These are phyloP conservation scores for Glaucidium brasilianum DNA, from an alignment of 2,113 vertebrate genomes.

Conservation along the genomic window DNA sequence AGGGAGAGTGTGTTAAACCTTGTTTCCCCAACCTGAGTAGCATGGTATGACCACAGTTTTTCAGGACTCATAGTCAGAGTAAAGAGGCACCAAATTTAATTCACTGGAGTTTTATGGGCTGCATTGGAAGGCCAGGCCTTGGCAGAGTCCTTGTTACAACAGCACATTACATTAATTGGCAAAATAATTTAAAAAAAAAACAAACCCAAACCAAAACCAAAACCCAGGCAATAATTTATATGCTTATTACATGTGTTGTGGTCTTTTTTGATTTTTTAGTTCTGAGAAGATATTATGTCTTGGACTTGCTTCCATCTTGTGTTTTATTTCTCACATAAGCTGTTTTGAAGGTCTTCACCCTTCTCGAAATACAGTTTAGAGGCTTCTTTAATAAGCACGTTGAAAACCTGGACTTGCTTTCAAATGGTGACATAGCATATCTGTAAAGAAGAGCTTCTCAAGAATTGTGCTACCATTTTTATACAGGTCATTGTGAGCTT, in stretches of 20 bases:
- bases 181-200: not conserved
- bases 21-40: not conserved
- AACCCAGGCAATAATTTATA: not conserved
- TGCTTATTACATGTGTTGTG: not conserved
- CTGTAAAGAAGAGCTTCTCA: not conserved
- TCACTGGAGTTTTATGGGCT: not conserved
- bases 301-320: not conserved
- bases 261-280: not conserved
- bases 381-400: not conserved
- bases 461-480: not conserved
- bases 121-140: not conserved
- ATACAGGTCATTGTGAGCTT: not conserved
- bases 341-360: not conserved
- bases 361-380: not conserved
- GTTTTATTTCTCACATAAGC: not conserved
- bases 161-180: not conserved
- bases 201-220: not conserved
- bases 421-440: not conserved
- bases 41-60: not conserved
- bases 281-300: not conserved
- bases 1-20: accelerated
- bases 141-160: not conserved
- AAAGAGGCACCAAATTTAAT: not conserved
- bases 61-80: not conserved
- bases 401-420: not conserved